These are phyloP conservation scores for Epinephelus malabaricus DNA, from an alignment of 2,797 vertebrate genomes.

Conservation along the genomic window DNA sequence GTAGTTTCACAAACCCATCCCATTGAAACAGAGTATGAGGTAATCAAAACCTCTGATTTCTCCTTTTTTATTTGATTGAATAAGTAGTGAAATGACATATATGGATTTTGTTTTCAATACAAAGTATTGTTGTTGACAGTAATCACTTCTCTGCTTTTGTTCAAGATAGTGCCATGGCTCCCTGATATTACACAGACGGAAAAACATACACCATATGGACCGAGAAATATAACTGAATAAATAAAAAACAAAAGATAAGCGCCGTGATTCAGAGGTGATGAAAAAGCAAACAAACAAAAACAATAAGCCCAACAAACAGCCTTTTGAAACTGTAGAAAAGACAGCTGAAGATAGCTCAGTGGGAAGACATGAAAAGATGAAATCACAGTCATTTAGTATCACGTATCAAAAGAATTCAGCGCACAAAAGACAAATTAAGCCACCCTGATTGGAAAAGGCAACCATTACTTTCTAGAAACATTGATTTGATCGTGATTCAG, in stretches of 20 bases:
- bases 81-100: neutral
- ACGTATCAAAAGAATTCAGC: slow-evolving; percentile 14
- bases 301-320: slow-evolving; percentile 31
- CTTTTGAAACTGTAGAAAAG: slow-evolving; percentile 31
- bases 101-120: neutral
- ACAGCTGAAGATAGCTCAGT: slow-evolving; percentile 24
- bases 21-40: neutral
- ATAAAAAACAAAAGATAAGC: slow-evolving; percentile 33
- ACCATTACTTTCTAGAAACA: slow-evolving; percentile 7
- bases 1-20: neutral
- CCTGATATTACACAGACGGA: neutral
- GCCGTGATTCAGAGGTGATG: slow-evolving; percentile 46
- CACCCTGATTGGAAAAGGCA: slow-evolving; percentile 20
- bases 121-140: neutral
- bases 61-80: neutral
- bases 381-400: slow-evolving; percentile 38
- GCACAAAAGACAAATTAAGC: slow-evolving; percentile 12
- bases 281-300: slow-evolving; percentile 53
- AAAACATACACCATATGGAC: slow-evolving; percentile 24
- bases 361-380: slow-evolving; percentile 37
- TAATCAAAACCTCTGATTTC: neutral
- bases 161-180: neutral
- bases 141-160: neutral
- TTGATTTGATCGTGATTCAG: slow-evolving; percentile 21
- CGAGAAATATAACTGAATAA: slow-evolving; percentile 25